These are phyloP conservation scores for Magallana nippona DNA, from an alignment of 2,888 invertebrate genomes.

Conservation along the genomic window DNA sequence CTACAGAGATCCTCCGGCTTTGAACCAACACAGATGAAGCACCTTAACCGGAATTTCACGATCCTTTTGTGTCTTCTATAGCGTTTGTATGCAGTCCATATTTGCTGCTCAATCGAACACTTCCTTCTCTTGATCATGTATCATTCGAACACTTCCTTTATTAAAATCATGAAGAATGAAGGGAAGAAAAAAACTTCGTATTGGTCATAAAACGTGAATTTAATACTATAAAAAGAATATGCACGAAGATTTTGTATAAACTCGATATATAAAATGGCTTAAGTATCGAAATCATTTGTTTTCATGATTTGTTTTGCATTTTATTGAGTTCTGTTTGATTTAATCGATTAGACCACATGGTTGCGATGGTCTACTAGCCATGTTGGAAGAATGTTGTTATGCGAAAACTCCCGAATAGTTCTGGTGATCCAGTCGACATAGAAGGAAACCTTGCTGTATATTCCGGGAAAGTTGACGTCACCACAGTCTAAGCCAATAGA, in stretches of 20 bases:
- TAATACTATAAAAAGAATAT: slow-evolving; percentile 6
- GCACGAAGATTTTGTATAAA: background rate
- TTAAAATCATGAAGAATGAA: slow-evolving; percentile 2
- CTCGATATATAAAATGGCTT: slow-evolving; percentile 23
- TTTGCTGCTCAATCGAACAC: slow-evolving; percentile 29
- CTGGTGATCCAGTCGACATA: slow-evolving; percentile 68
- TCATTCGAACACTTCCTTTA: slow-evolving; percentile 6
- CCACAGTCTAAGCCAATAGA: slow-evolving; percentile 71
- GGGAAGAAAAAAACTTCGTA: slow-evolving; percentile 30
- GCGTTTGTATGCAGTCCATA: background rate
- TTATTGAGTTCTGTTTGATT: background rate
- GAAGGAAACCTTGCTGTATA: slow-evolving; percentile 69
- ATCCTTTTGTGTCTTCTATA: slow-evolving; percentile 32
- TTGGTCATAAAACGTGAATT: background rate
- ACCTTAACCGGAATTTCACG: slow-evolving; percentile 20
- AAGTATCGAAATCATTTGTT: background rate
- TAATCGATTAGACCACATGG: background rate
- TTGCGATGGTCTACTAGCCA: slow-evolving; percentile 39
- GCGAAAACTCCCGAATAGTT: slow-evolving; percentile 52
- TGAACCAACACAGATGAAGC: background rate
- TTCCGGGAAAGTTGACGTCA: slow-evolving; percentile 65
- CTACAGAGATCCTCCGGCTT: background rate
- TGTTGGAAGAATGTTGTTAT: slow-evolving; percentile 37
- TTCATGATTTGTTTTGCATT: background rate
- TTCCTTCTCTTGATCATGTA: background rate